A percentile compares a stretch with the other conserved stretches of the same genome.
Evolutionary conservation across 2,113 vertebrate species (phyloP).

Genomic region (Asarcornis scutulata): DNA sequence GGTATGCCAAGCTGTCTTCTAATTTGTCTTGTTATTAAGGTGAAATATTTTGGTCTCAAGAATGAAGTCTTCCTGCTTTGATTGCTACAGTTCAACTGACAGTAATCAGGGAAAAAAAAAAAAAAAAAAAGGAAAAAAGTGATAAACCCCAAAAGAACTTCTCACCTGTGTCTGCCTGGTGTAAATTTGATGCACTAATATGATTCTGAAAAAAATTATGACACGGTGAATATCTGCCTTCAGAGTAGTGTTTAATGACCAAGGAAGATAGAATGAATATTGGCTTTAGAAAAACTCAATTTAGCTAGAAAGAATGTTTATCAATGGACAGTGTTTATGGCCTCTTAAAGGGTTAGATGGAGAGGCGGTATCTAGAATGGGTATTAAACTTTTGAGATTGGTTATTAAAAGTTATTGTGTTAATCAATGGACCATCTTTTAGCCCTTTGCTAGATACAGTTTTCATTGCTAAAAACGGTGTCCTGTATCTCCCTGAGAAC

Average conservation of each 20-base stretch:
- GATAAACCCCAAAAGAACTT: not conserved
- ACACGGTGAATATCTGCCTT: not conserved
- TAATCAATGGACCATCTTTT: not conserved
- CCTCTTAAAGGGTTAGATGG: not conserved
- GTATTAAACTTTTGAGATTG: not conserved
- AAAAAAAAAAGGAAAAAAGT: not conserved
- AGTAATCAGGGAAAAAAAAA: not conserved
- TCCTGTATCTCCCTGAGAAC: not conserved
- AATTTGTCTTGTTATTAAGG: not conserved
- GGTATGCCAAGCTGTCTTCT: not conserved
- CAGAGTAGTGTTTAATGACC: not conserved
- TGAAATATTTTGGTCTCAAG: slow-evolving; percentile 40
- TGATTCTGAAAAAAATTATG: not conserved
- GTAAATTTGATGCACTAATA: slow-evolving; percentile 7
- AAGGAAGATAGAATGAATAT: not conserved
- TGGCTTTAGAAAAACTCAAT: not conserved
- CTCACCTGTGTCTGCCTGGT: not conserved
- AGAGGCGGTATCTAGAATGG: not conserved
- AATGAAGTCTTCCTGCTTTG: slow-evolving; percentile 24
- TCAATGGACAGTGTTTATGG: not conserved
- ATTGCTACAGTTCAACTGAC: not conserved
- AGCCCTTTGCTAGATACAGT: not conserved
- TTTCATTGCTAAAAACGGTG: not conserved
- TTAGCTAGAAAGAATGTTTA: not conserved
- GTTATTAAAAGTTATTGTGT: not conserved